Base-by-base conservation (phyloP, 2,888 invertebrate genomes). In the Zele albiditarsus region DNA sequence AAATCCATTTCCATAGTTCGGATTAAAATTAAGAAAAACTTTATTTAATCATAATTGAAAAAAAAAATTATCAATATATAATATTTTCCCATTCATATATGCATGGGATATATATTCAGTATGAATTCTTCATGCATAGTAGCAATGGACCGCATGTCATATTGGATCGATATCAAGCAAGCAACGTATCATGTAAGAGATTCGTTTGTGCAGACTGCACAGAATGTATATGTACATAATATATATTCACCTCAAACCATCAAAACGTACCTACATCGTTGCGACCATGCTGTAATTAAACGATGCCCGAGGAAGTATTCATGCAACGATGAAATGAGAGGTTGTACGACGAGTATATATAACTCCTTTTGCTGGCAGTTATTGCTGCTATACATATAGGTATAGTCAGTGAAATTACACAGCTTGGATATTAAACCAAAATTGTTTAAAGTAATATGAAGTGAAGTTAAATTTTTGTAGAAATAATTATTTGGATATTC, bases 281-380 rank as follows among this genome's bases (percentile, higher is more conserved):
- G 20, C 53, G 53, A 53, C 66, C 38, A 38, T 42, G 60, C 60
- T 42, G 63, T 66, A 66, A 66, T 66, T 66, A 66, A 66, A 66
- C 66, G 42, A 27, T 66, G 46, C 66, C 66, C 14, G 66, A 20
- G 53, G 53, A 53, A 42, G 33, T 38, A 66, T 66, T 25, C 46
- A 23, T 33, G 46, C 38, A 28, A 14, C 60, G 27, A 66, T 63
- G 66, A 46, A 38, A 60, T 60, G 60, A 60, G 60, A 33, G n/a
- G 33, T 33, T 33, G 31, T 33, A 31, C 33, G 33, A 63, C 63
- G 23, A n/a, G 12, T 20, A 33, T 53, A 53, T 53, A 20, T 38
- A 20, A 20, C 53, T 53, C 53, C 53, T 53, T 53, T 20, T 5
- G 8, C 53, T 53, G 66, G 25, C 25, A 66, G 20, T 66, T 25